These are phyloP conservation scores for Epizoanthus illoricatus DNA, from an alignment of 92 coral and sea anemone genomes.

Conservation along the genomic window DNA sequence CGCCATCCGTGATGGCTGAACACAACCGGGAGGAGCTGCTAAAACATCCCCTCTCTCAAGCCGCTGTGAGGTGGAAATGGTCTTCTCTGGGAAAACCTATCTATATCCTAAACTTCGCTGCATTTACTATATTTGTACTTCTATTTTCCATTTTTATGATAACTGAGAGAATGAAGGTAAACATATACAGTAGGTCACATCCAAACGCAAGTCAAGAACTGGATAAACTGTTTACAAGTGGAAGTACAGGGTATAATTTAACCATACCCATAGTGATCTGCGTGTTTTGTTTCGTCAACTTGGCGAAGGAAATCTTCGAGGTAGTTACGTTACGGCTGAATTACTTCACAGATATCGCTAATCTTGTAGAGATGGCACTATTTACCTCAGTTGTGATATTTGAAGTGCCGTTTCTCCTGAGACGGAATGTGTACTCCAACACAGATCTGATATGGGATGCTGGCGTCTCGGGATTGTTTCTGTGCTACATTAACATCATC, in stretches of 20 bases:
- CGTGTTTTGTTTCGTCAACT: slow-evolving; percentile 27
- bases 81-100: slow-evolving; percentile 65
- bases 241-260: slow-evolving; percentile 6
- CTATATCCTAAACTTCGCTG: slow-evolving; percentile 48
- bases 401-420: slow-evolving; percentile 61
- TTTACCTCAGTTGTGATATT: slow-evolving; percentile 48
- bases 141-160: slow-evolving; percentile 64
- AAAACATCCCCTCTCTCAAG: slow-evolving; percentile 75
- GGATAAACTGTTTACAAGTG: slow-evolving; percentile 19
- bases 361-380: slow-evolving; percentile 55
- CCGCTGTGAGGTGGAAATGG: slow-evolving; percentile 75
- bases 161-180: slow-evolving; percentile 54
- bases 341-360: slow-evolving; percentile 64
- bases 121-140: slow-evolving; percentile 54
- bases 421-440: slow-evolving; percentile 46
- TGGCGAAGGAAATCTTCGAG: slow-evolving; percentile 69
- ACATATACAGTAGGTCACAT: slow-evolving; percentile 40
- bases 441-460: slow-evolving; percentile 60
- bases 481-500: slow-evolving; percentile 54
- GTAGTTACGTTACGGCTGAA: slow-evolving; percentile 45
- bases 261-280: slow-evolving; percentile 48
- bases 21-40: slow-evolving; percentile 71
- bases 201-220: slow-evolving; percentile 40
- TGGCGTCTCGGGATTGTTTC: slow-evolving; percentile 62
- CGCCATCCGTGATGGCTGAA: slow-evolving; percentile 63